Evolutionary conservation across 2,888 invertebrate genomes (phyloP).

Genomic region (Chirona hameri): DNA sequence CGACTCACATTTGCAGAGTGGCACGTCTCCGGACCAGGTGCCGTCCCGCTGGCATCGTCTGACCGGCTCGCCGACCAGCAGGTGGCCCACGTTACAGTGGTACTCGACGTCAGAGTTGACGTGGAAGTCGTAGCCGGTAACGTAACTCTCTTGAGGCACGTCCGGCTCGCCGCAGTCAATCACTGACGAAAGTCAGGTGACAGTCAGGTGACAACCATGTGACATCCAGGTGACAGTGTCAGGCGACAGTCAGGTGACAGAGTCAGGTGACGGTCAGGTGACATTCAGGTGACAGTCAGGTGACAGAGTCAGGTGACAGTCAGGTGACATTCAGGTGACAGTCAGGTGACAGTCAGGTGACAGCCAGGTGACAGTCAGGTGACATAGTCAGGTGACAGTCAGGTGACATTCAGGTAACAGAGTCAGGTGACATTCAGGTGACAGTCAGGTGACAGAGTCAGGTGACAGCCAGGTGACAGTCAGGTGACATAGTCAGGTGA

Average conservation of each 20-base stretch:
- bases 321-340: too few relatives aligned
- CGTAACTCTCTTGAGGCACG: conserved; percentile 77
- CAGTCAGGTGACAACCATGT: neutral
- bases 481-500: too few relatives aligned
- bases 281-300: too few relatives aligned
- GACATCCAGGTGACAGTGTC: too few relatives aligned
- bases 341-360: too few relatives aligned
- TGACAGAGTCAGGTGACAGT: too few relatives aligned
- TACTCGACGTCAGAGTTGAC: conserved; percentile 82
- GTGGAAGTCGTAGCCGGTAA: conserved; percentile 84
- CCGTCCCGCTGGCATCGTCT: conserved; percentile 71
- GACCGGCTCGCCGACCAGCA: conserved; percentile 66
- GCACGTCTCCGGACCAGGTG: conserved; percentile 78
- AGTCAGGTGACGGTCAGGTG: neutral
- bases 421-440: too few relatives aligned
- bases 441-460: too few relatives aligned
- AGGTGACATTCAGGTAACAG: too few relatives aligned
- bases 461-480: too few relatives aligned
- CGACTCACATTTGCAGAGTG: conserved; percentile 73
- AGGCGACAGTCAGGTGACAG: neutral
- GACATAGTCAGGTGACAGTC: too few relatives aligned
- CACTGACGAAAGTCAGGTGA: conserved; percentile 28
- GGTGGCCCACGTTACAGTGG: conserved; percentile 80
- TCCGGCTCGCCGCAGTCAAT: conserved; percentile 72
- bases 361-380: too few relatives aligned